phyloP scores from a whole-genome alignment of 2,797 vertebrate species.

The Danio aesculapii region DNA sequence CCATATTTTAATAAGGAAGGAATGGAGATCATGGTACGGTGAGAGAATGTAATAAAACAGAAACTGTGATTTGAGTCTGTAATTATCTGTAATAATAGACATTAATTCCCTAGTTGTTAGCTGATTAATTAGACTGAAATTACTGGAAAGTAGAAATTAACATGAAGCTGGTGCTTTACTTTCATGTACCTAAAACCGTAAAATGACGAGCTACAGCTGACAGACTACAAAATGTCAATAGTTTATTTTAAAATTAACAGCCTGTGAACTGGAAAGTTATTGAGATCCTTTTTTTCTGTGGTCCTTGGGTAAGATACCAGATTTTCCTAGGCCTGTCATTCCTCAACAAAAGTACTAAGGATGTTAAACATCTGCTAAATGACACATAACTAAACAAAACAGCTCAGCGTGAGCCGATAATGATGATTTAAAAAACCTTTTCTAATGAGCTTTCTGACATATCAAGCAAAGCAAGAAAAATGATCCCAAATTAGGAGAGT shows the following conservation, averaged over 20 bases:
- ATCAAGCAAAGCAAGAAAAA: neutral
- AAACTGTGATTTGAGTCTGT: constrained; percentile 20
- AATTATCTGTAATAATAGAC: constrained; percentile 35
- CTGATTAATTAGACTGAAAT: constrained; percentile 21
- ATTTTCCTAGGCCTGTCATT: neutral
- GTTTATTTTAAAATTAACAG: neutral
- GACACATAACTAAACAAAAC: neutral
- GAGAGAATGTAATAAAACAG: constrained; percentile 7
- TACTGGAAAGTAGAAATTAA: neutral
- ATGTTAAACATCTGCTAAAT: neutral
- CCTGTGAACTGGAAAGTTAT: constrained; percentile 2
- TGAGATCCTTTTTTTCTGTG: neutral
- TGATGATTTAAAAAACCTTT: neutral
- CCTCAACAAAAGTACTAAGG: neutral
- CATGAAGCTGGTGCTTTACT: neutral
- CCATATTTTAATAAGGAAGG: neutral
- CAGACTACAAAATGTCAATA: neutral
- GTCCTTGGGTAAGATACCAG: neutral
- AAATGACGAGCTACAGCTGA: neutral
- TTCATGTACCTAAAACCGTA: neutral
- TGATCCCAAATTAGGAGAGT: neutral
- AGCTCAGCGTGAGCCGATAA: neutral
- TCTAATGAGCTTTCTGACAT: neutral
- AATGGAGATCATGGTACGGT: neutral
- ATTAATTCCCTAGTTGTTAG: constrained; percentile 16